phyloP scores from a whole-genome alignment of 2,113 vertebrate genomes.

The Ramphastos sulfuratus region DNA sequence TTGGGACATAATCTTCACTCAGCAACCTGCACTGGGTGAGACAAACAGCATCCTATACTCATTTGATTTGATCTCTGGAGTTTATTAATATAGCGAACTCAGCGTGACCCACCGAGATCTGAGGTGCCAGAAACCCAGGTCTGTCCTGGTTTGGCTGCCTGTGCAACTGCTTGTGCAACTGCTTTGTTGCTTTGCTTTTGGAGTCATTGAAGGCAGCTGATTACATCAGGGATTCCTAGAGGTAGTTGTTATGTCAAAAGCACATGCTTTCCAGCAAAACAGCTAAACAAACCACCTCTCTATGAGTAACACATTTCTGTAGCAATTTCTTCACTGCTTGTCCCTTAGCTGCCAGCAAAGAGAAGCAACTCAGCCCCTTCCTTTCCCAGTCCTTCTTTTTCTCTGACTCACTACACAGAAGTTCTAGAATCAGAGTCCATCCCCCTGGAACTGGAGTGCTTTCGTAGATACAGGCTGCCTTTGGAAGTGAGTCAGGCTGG shows the following conservation, averaged over 20 bases:
- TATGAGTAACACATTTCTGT: neutral
- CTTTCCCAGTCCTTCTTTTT: neutral
- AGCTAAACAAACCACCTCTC: slow-evolving; percentile 1
- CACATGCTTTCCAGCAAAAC: neutral
- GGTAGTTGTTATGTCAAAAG: neutral
- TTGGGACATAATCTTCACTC: neutral
- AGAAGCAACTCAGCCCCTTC: neutral
- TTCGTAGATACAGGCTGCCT: neutral
- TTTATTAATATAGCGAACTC: neutral
- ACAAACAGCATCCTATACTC: rapidly evolving
- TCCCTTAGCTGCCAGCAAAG: neutral
- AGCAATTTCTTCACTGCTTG: neutral
- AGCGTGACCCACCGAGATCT: rapidly evolving
- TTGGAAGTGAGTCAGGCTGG: neutral
- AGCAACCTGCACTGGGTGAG: neutral
- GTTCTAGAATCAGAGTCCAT: neutral
- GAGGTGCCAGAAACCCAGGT: neutral
- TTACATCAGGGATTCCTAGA: neutral
- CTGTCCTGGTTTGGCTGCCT: neutral
- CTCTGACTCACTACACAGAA: neutral
- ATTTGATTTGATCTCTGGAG: neutral
- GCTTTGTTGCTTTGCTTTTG: neutral
- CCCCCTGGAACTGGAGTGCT: neutral
- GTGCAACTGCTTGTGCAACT: neutral
- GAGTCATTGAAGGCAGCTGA: neutral